Percentiles rank a stretch among this genome's conserved stretches.
phyloP scores from a whole-genome alignment of 2,113 vertebrate genomes.

The Clarias magur region DNA sequence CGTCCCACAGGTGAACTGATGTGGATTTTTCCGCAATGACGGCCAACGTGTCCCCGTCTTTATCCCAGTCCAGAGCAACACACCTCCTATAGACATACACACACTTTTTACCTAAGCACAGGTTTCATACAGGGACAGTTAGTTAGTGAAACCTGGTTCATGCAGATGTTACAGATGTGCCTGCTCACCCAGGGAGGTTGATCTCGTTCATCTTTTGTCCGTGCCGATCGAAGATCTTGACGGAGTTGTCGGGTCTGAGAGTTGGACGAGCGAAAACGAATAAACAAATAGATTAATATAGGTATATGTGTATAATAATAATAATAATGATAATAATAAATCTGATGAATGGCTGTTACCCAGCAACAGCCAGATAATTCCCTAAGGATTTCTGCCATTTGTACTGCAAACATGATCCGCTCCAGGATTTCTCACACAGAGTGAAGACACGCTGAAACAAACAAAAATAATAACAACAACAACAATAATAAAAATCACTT shows the following conservation, averaged over 20 bases:
- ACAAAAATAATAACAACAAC: neutral
- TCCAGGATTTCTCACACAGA: conserved; percentile 81
- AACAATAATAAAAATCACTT: neutral
- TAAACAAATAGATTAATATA: too few relatives aligned
- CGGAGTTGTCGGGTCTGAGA: conserved; percentile 81
- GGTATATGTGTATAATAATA: too few relatives aligned
- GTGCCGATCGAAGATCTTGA: conserved; percentile 97
- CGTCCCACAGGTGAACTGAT: conserved; percentile 88
- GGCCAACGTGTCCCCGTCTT: conserved; percentile 91
- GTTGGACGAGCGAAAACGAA: conserved; percentile 21
- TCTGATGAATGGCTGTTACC: conserved; percentile 75
- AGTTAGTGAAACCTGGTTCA: neutral
- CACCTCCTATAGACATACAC: conserved; percentile 73
- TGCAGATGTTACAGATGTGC: neutral
- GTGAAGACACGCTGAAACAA: conserved; percentile 83
- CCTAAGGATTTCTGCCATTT: conserved; percentile 92
- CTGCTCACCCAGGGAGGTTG: conserved; percentile 84
- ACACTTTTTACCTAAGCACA: neutral
- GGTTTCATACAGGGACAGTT: neutral
- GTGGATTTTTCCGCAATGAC: conserved; percentile 91
- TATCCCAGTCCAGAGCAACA: conserved; percentile 95
- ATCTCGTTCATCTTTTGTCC: conserved; percentile 93
- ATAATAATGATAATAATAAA: neutral
- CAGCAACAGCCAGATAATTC: conserved; percentile 91
- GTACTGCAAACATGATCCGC: conserved; percentile 80